These are phyloP conservation scores for Volucella inanis DNA, from an alignment of 2,888 invertebrate species.

Conservation along the genomic window DNA sequence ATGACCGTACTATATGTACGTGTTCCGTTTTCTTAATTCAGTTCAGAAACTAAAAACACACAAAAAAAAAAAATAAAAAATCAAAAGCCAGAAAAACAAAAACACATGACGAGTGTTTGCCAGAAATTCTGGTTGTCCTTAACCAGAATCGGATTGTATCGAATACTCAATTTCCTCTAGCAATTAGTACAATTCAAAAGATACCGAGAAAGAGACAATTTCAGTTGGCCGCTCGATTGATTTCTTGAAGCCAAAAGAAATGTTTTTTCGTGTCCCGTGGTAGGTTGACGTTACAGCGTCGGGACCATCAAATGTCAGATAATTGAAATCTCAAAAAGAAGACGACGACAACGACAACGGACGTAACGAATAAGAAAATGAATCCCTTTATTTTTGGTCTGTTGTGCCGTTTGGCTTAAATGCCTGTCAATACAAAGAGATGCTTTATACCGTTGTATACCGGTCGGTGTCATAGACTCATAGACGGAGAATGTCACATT, in stretches of 20 bases:
- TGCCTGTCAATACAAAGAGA: constrained; percentile 65
- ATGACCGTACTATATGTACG: constrained; percentile 13
- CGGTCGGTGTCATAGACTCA: constrained; percentile 14
- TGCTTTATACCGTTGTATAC: constrained; percentile 12
- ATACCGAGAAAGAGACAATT: constrained; percentile 34
- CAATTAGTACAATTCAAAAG: constrained; percentile 53
- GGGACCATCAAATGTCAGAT: constrained; percentile 63
- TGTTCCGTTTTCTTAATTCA: constrained; percentile 41
- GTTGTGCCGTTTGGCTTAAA: constrained; percentile 60
- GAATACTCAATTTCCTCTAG: constrained; percentile 55
- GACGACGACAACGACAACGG: not conserved
- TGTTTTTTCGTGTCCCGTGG: constrained; percentile 33
- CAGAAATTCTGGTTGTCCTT: constrained; percentile 43
- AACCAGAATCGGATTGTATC: constrained; percentile 48
- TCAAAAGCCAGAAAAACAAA: constrained; percentile 3
- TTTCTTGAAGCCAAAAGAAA: constrained; percentile 39
- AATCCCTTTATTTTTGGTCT: constrained; percentile 60
- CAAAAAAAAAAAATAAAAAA: not conserved
- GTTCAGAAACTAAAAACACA: not conserved
- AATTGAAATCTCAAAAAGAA: constrained; percentile 53
- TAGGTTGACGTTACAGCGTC: constrained; percentile 53
- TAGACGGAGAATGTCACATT: constrained; percentile 61
- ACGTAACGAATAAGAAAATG: constrained; percentile 28
- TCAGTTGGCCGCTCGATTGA: constrained; percentile 35
- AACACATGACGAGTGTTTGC: not conserved